phyloP scores from a whole-genome alignment of 2,113 vertebrate species.

The Hippocampus mohnikei region DNA sequence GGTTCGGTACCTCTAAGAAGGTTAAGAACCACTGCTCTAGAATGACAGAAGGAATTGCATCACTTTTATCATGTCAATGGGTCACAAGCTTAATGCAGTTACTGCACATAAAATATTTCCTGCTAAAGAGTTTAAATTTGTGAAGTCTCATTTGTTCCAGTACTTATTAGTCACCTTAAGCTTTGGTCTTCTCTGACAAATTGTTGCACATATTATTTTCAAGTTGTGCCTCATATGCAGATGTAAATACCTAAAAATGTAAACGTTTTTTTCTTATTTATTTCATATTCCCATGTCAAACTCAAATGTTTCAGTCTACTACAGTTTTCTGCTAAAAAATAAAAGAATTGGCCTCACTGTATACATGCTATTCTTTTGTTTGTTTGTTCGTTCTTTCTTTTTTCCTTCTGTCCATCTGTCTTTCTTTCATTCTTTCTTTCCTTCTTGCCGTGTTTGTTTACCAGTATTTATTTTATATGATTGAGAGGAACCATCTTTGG shows the following conservation, averaged over 20 bases:
- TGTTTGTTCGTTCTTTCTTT: no score
- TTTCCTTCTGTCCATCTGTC: no score
- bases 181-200: background rate
- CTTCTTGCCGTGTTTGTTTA: background rate
- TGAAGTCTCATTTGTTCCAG: no score
- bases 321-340: background rate
- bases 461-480: slow-evolving; percentile 28
- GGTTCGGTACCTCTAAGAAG: no score
- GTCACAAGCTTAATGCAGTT: background rate
- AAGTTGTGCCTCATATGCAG: background rate
- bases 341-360: background rate
- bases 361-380: background rate
- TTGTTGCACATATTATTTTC: background rate
- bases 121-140: no score
- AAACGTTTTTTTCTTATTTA: background rate
- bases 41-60: no score
- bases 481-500: slow-evolving; percentile 48
- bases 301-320: background rate
- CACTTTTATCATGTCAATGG: background rate
- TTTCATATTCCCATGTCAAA: background rate
- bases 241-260: background rate
- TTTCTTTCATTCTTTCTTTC: background rate
- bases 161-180: no score
- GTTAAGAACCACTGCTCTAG: no score
- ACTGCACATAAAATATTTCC: background rate